A percentile compares a stretch with the other conserved stretches of the same genome.
Conservation (phyloP, 2,797 vertebrate genomes). For the Phrynocephalus forsythii region DNA sequence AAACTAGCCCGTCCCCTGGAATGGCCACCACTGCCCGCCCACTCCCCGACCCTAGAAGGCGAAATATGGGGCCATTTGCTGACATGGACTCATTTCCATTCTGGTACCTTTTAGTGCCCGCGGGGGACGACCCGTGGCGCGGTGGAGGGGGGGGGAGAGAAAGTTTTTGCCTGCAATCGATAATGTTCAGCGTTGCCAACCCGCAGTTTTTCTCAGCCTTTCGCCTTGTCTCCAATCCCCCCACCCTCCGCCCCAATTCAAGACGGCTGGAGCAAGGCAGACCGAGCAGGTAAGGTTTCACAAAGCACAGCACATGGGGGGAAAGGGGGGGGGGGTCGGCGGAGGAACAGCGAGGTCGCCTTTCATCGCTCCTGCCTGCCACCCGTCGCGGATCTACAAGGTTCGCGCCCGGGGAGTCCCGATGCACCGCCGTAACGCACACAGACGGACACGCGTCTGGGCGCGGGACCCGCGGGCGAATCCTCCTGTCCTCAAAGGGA, state of each 20-base stretch:
- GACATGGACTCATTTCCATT: not conserved
- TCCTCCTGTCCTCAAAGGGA: constrained; percentile 16
- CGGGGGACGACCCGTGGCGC: constrained; percentile 1
- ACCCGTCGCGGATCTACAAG: no score
- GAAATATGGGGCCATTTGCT: not conserved
- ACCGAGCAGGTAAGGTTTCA: constrained; percentile 30
- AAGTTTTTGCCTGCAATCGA: constrained; percentile 60
- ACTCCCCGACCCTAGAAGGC: no score
- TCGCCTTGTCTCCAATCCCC: constrained; percentile 13
- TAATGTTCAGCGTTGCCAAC: constrained; percentile 50
- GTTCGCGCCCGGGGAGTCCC: no score
- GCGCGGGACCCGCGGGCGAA: constrained; percentile 18
- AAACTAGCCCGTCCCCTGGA: not conserved
- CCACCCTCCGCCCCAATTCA: no score
- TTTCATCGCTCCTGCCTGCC: not conserved
- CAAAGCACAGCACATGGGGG: not conserved
- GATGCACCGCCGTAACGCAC: no score
- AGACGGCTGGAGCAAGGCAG: no score
- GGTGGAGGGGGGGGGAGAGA: not conserved
- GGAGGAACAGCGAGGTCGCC: not conserved
- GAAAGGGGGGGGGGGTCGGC: not conserved
- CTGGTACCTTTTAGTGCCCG: not conserved
- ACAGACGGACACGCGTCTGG: not conserved
- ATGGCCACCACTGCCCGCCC: not conserved
- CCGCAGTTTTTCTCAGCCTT: constrained; percentile 9